Conservation (phyloP, 2,113 vertebrate genomes). For the Athene noctua region DNA sequence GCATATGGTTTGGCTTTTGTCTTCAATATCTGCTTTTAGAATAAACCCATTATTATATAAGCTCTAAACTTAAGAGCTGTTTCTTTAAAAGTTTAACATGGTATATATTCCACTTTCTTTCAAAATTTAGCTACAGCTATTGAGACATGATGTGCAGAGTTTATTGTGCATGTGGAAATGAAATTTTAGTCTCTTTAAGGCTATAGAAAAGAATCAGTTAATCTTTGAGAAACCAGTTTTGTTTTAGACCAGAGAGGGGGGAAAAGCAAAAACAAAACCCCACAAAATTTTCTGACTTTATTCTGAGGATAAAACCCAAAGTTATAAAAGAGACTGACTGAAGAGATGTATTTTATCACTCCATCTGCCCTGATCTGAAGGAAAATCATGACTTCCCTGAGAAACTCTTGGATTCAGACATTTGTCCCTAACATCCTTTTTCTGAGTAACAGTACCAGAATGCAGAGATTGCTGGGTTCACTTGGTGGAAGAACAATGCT, state of each 20-base stretch:
- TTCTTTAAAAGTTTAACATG: neutral
- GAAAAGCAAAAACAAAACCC: neutral
- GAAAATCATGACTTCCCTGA: neutral
- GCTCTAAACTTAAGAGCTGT: neutral
- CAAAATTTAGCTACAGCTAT: neutral
- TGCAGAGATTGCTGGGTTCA: neutral
- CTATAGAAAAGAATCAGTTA: neutral
- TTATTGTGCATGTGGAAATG: neutral
- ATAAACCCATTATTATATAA: neutral
- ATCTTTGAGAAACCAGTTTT: neutral
- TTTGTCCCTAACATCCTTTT: neutral
- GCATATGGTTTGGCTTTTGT: neutral
- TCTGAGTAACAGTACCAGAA: neutral
- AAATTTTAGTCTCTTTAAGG: neutral
- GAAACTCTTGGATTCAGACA: neutral
- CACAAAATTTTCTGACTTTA: neutral
- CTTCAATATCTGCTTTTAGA: neutral
- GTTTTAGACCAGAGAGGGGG: neutral
- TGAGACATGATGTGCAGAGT: neutral
- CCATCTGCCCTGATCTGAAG: neutral
- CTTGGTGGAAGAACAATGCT: neutral
- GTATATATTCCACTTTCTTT: neutral
- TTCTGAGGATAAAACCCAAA: neutral
- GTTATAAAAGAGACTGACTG: neutral
- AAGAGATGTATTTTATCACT: neutral